Conservation (phyloP, 2,888 invertebrate species). For the Melinaea menophilus region DNA sequence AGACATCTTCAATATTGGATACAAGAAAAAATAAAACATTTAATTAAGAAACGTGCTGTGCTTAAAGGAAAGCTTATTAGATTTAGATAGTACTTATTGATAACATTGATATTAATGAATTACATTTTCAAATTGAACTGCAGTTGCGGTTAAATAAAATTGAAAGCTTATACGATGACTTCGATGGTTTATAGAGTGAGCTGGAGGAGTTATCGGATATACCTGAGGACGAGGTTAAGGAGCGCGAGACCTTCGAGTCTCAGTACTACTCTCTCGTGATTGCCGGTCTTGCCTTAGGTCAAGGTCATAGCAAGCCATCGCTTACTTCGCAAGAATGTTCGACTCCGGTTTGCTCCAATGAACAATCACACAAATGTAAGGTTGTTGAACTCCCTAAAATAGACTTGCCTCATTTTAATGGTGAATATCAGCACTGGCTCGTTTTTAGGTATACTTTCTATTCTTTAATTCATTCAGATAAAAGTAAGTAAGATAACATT, state of each 20-base stretch:
- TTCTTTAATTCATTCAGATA: too few species aligned
- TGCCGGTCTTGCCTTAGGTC: neutral
- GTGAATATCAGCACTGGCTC: too few species aligned
- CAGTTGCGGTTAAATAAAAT: neutral
- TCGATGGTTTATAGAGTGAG: constrained; percentile 6
- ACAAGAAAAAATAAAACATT: constrained; percentile 6
- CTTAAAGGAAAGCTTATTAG: constrained; percentile 16
- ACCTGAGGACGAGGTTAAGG: neutral
- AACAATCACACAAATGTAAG: too few species aligned
- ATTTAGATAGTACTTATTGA: constrained; percentile 13
- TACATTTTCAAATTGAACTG: constrained; percentile 5
- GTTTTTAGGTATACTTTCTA: too few species aligned
- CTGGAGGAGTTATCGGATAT: constrained; percentile 3
- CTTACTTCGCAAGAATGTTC: too few species aligned
- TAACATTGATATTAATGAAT: neutral
- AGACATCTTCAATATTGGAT: too few species aligned
- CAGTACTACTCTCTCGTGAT: constrained; percentile 4
- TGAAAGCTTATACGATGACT: neutral
- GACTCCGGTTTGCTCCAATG: too few species aligned
- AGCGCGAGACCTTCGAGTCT: constrained; percentile 1
- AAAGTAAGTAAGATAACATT: too few species aligned
- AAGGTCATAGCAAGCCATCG: constrained; percentile 1
- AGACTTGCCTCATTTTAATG: too few species aligned
- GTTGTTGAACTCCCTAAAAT: too few species aligned
- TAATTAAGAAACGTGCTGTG: constrained; percentile 13